A percentile compares a stretch with the other conserved stretches of the same genome.
Evolutionary conservation across 2,797 vertebrate genomes (phyloP).

Genomic region (Sibirionetta formosa): DNA sequence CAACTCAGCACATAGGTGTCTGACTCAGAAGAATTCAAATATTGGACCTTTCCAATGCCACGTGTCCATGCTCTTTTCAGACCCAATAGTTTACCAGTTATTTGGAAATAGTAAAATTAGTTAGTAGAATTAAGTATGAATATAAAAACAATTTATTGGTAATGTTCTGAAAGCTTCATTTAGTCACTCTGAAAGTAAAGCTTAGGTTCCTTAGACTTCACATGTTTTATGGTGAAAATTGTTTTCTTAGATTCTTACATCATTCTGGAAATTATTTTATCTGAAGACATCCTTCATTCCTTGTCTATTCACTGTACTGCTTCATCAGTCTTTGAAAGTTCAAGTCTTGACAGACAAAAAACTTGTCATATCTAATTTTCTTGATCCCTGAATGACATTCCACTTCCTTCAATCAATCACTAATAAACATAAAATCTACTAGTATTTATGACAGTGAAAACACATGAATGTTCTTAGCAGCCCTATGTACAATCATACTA

Average conservation of each 20-base stretch:
- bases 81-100: background rate
- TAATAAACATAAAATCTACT: background rate
- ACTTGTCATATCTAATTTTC: conserved; percentile 33
- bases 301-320: background rate
- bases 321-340: conserved; percentile 34
- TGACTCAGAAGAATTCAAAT: background rate
- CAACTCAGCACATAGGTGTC: background rate
- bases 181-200: background rate
- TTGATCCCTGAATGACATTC: conserved; percentile 7
- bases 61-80: background rate
- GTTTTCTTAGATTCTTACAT: background rate
- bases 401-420: background rate
- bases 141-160: background rate
- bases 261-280: background rate
- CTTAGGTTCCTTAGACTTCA: background rate
- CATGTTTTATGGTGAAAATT: background rate
- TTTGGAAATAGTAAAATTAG: background rate
- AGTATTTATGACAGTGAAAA: background rate
- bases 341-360: background rate
- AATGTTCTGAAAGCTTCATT: background rate
- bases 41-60: background rate
- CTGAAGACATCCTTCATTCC: background rate
- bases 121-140: background rate
- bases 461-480: background rate
- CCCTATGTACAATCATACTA: background rate